Base-by-base conservation (phyloP, 2,797 vertebrate species). In the Eutrigla gurnardus region DNA sequence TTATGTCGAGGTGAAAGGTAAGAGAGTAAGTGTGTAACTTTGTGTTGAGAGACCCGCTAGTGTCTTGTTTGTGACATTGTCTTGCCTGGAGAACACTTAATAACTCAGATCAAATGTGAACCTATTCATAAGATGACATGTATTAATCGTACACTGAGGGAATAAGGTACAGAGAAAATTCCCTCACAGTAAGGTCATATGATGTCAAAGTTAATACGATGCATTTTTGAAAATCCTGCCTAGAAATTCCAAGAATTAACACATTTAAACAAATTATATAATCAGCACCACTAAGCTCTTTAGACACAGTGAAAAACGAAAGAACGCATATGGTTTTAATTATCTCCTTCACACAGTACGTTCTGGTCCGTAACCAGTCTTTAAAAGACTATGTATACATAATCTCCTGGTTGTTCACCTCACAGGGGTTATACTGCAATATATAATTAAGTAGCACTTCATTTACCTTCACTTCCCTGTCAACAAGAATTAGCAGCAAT, bases 401-500 rank as follows among this genome's bases (percentile, higher is more conserved):
- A 37, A 17, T 53, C 6, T 39, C 7, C 10, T 35, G 7, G 18
- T 35, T 42, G 7, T 50, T 67, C 14, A 61, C 35, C 5, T 70
- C 7, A 57, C 40, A 54, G n/a, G 5, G 10, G 13, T 46, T 47
- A 61, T 68, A 9, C 57, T 65, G 12, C 18, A 52, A 53, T 70
- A 18, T 35, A 59, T 68, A 58, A 58, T 73, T 43, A 46, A 45
- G 10, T 39, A 42, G 17, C 33, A 73, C 55, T 60, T 55, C 4
- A 43, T 67, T 70, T 14, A 53, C 17, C 39, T 62, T 25, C 9
- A 7, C 45, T 55, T 6, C 8, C 39, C 8, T 73, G 53, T 76
- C 73, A 37, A 36, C 39, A 66, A 45, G 17, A 13, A 73, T 66
- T 67, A 52, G 32, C 61, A 60, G 43, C 25, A 33, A 45, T 7